phyloP scores from a whole-genome alignment of 2,888 invertebrate species.

The Pasiphila rectangulata region DNA sequence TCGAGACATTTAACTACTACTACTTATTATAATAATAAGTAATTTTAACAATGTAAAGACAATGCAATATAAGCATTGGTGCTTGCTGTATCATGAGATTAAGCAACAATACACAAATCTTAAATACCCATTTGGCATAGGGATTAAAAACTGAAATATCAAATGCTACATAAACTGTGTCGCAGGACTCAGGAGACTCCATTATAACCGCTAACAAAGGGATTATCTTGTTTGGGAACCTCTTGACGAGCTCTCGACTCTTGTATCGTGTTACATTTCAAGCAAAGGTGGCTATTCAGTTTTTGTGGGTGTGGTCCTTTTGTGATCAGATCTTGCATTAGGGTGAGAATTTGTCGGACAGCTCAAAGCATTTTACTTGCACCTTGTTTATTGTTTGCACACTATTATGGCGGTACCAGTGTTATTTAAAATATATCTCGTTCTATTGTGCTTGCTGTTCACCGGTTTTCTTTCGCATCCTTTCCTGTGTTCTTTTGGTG shows the following conservation, averaged over 20 bases:
- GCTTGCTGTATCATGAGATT: not conserved
- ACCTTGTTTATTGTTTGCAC: slow-evolving; percentile 49
- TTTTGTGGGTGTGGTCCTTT: slow-evolving; percentile 70
- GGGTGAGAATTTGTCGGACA: slow-evolving; percentile 63
- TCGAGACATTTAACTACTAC: no score
- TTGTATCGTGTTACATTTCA: slow-evolving; percentile 70
- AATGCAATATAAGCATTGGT: not conserved
- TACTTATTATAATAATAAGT: no score
- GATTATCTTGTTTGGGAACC: slow-evolving; percentile 79
- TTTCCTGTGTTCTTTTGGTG: not conserved
- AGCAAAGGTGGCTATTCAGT: slow-evolving; percentile 61
- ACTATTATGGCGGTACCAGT: slow-evolving; percentile 40
- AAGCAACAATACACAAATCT: no score
- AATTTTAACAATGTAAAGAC: no score
- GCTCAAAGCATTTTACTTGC: slow-evolving; percentile 50
- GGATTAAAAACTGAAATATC: not conserved
- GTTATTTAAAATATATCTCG: slow-evolving; percentile 44
- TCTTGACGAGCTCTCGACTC: slow-evolving; percentile 69
- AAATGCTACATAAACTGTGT: slow-evolving; percentile 4
- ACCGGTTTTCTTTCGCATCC: slow-evolving; percentile 11
- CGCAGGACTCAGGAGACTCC: slow-evolving; percentile 57
- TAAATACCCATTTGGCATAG: not conserved
- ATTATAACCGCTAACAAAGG: slow-evolving; percentile 75
- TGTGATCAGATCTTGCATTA: slow-evolving; percentile 40
- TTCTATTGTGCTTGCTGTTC: slow-evolving; percentile 9